Base-by-base conservation (phyloP, 2,888 invertebrate species). In the Pedicia rivosa region DNA sequence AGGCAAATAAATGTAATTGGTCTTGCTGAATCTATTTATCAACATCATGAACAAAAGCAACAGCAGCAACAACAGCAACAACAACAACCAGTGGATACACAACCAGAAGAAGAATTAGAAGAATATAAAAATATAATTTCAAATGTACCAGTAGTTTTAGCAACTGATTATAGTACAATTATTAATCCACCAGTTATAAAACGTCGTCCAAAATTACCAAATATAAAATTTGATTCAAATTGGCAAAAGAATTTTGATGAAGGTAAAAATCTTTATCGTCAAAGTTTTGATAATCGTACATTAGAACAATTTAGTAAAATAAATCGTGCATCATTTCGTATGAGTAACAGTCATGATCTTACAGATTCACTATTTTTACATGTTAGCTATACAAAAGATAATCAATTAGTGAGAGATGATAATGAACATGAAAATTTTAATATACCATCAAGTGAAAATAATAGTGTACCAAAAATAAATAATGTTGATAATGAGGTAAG, bases 201-300 rank as follows among this genome's bases (percentile, higher is more conserved):
- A n/a, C n/a, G n/a, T n/a, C n/a, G n/a, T n/a, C n/a, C n/a, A n/a
- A n/a, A n/a, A n/a, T n/a, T n/a, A n/a, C n/a, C n/a, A n/a, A n/a
- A n/a, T n/a, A n/a, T 24, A 42, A 46, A 46, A 34, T 48, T 57
- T 38, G 54, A 57, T 39, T 47, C 54, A 4, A 53, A 57, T 13
- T 54, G 51, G 19, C 58, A 59, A 27, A 54, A 54, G 36, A 59
- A 60, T 40, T 46, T 59, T 29, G 60, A 61, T 37, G 49, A 49
- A 35, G 50, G 47, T 8, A 57, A 58, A 36, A 61, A 61, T 45
- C 49, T 61, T 5, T 61, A 57, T 41, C 54, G 61, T 8, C 57
- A 59, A 40, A 61, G 61, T 43, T 50, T 61, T 37, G 59, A 59
- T 35, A 57, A 55, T 35, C 50, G 55, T 15, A 61, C 55, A 25